phyloP scores from a whole-genome alignment of 2,888 invertebrate genomes.

The Meganola albula region DNA sequence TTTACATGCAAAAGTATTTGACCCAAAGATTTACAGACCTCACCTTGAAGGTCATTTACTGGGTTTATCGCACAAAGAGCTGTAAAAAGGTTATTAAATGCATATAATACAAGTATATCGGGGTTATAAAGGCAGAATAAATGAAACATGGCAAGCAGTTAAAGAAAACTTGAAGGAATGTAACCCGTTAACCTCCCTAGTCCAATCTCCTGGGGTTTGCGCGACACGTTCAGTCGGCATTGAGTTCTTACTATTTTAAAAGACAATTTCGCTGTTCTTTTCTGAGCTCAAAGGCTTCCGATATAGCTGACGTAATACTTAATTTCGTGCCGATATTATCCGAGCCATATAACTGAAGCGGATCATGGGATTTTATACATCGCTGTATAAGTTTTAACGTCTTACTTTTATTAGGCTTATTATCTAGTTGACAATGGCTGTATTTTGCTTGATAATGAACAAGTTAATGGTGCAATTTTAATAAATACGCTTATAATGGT shows the following conservation, averaged over 20 bases:
- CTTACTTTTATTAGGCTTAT: background rate
- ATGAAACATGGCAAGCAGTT: constrained; percentile 48
- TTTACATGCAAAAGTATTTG: no score
- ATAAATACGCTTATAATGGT: no score
- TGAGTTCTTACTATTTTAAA: constrained; percentile 53
- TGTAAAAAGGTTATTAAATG: constrained; percentile 11
- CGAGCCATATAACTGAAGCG: constrained; percentile 8
- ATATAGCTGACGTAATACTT: constrained; percentile 49
- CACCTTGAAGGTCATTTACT: no score
- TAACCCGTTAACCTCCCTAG: constrained; percentile 51
- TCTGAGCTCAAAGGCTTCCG: constrained; percentile 43
- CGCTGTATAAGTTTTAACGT: background rate
- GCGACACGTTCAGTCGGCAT: constrained; percentile 62
- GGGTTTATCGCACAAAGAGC: constrained; percentile 1
- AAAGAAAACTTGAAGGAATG: constrained; percentile 45
- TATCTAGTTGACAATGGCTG: no score
- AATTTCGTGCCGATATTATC: constrained; percentile 36
- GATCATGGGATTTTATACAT: background rate
- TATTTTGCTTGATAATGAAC: no score
- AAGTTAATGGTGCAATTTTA: no score
- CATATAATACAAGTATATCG: constrained; percentile 15
- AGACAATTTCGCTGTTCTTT: constrained; percentile 61
- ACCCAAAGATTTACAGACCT: no score
- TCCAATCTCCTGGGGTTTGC: constrained; percentile 50
- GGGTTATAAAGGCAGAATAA: constrained; percentile 33